Evolutionary conservation across 2,113 vertebrate species (phyloP), one percentile per base, ranked within the genome.

Genomic region (Corythornis cristatus): DNA sequence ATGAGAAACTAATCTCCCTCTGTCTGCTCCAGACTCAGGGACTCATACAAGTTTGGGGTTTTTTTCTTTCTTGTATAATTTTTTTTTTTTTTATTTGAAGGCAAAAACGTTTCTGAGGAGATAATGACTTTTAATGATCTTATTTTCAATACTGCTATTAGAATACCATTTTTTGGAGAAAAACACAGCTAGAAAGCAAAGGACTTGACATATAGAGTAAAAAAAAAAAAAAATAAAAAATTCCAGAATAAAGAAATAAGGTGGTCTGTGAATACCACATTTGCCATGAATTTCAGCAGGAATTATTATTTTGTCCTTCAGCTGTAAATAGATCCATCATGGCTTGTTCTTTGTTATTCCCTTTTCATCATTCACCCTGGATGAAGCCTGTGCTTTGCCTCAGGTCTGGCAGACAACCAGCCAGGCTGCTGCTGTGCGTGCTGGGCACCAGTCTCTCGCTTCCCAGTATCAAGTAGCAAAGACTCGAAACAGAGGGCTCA

Each of bases 241-340:
- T 6, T 56, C 48, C 70, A 82, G 43, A 51, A n/a, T 64, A 70
- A 89, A 87, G 91, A 94, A 88, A 65, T 48, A 64, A 96, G 92
- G 95, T 8, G 0, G 83, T 81, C 83, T 92, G 93, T 77, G 93
- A 87, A 91, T 92, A 60, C 54, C 40, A 64, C 79, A 71, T 71
- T 75, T 85, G 87, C 89, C 95, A 85, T 62, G 94, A 85, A 94
- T 92, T 90, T 89, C 94, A 93, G 62, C 50, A 84, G 74, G 89
- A 89, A 88, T 95, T 93, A 95, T 93, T 90, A 86, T 96, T 94
- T 95, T 76, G 85, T 83, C 71, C 93, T 66, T 23, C 87, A 88
- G 94, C 89, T 79, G 75, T 96, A 96, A 96, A 96, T 51, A 96
- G 79, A 94, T 96, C 94, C 87, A 77, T 93, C 91, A 91, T 75